Percentiles rank a stretch among this genome's conserved stretches.
These are phyloP conservation scores for Nephrotoma flavescens DNA, from an alignment of 2,888 invertebrate species.

Conservation along the genomic window DNA sequence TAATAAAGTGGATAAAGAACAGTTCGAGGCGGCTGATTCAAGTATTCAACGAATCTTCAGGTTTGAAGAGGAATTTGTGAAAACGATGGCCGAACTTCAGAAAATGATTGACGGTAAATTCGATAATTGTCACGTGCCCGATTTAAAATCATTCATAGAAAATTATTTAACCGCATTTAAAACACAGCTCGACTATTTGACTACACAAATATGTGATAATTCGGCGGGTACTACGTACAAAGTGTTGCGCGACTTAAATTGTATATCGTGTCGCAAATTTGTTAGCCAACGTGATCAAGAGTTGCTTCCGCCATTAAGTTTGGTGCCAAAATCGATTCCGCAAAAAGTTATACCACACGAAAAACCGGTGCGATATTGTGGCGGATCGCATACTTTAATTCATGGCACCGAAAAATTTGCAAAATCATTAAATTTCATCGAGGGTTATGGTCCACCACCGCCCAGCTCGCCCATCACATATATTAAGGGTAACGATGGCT, in stretches of 20 bases:
- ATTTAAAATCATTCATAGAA: slow-evolving; percentile 23
- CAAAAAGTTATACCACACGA: not conserved
- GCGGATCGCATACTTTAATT: slow-evolving; percentile 13
- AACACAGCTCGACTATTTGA: not conserved
- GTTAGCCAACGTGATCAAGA: slow-evolving; percentile 16
- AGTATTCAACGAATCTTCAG: slow-evolving; percentile 4
- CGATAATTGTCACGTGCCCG: slow-evolving; percentile 26
- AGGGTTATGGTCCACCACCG: slow-evolving; percentile 12
- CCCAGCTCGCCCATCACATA: not conserved
- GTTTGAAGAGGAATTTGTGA: slow-evolving; percentile 19
- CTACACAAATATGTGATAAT: slow-evolving; percentile 19
- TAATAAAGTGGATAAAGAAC: slow-evolving; percentile 18
- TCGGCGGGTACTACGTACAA: slow-evolving; percentile 21
- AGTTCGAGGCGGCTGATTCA: not conserved
- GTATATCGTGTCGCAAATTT: slow-evolving; percentile 21
- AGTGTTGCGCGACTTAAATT: slow-evolving; percentile 15
- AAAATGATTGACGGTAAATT: slow-evolving; percentile 29
- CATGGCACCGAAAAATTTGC: slow-evolving; percentile 18
- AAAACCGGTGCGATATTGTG: slow-evolving; percentile 13
- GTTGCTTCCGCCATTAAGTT: not conserved
- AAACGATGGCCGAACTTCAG: slow-evolving; percentile 27
- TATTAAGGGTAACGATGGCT: not conserved
- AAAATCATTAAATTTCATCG: slow-evolving; percentile 17
- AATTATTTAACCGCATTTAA: slow-evolving; percentile 10
- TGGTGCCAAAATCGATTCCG: slow-evolving; percentile 7